phyloP scores from a whole-genome alignment of 2,113 vertebrate species.

The Amblyopsis rosae region DNA sequence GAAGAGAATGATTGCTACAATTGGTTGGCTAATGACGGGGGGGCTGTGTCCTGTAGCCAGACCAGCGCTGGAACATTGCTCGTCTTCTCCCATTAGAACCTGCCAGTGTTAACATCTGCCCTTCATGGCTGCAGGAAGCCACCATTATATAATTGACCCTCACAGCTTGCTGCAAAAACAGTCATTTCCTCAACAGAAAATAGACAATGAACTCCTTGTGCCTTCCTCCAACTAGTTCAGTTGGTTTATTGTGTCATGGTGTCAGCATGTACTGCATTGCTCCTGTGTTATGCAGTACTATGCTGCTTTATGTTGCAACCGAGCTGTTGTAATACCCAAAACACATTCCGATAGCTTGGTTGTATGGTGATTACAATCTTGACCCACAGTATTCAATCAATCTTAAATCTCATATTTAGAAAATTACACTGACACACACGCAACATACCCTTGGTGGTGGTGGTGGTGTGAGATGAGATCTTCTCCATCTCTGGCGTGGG shows the following conservation, averaged over 20 bases:
- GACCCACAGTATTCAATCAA: too few species aligned
- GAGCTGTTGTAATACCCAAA: background rate
- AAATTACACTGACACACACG: too few species aligned
- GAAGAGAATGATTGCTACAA: conserved; percentile 16
- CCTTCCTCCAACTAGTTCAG: background rate
- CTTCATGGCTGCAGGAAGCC: conserved; percentile 79
- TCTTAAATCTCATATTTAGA: too few species aligned
- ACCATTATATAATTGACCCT: conserved; percentile 63
- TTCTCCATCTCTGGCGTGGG: conserved; percentile 69
- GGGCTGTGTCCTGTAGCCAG: conserved; percentile 49
- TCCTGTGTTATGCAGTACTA: too few species aligned
- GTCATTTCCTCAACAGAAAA: too few species aligned
- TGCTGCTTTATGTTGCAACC: too few species aligned
- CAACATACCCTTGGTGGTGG: conserved; percentile 52
- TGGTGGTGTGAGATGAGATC: conserved; percentile 30
- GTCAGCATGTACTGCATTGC: too few species aligned
- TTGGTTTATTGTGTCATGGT: too few species aligned
- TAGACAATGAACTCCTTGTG: background rate
- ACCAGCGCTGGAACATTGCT: conserved; percentile 46
- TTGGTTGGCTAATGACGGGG: conserved; percentile 14
- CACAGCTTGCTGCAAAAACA: background rate
- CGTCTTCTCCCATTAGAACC: conserved; percentile 45
- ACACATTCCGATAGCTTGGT: too few species aligned
- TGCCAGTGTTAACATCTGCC: conserved; percentile 52
- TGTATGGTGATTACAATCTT: too few species aligned